phyloP scores from a whole-genome alignment of 2,888 invertebrate genomes.

The Argyresthia albistria region DNA sequence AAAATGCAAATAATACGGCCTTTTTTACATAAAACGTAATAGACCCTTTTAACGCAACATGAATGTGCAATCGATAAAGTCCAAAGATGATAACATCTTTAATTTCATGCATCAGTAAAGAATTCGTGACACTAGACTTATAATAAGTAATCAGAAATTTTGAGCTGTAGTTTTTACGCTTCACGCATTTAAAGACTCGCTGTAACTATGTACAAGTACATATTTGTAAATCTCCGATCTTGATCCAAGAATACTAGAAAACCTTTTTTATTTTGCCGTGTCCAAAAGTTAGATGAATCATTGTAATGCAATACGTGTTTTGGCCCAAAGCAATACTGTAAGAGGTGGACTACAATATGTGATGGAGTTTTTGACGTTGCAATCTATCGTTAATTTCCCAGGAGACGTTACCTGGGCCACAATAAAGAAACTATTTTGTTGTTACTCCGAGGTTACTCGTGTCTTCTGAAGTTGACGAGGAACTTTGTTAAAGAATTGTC shows the following conservation, averaged over 20 bases:
- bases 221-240: too few species aligned
- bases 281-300: constrained; percentile 8
- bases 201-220: too few species aligned
- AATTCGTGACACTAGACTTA: not conserved
- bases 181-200: too few species aligned
- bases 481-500: too few species aligned
- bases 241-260: not conserved
- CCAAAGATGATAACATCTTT: not conserved
- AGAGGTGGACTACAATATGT: constrained; percentile 51
- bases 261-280: not conserved
- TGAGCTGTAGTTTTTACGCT: too few species aligned
- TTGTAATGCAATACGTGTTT: constrained; percentile 36
- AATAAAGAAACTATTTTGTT: constrained; percentile 62
- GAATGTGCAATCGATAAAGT: constrained; percentile 53
- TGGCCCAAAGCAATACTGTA: constrained; percentile 32
- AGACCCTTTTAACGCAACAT: constrained; percentile 67
- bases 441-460: constrained; percentile 23
- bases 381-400: constrained; percentile 65
- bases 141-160: not conserved
- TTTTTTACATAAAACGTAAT: constrained; percentile 59
- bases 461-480: too few species aligned
- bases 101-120: not conserved
- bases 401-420: constrained; percentile 49
- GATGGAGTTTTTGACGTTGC: constrained; percentile 62
- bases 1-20: constrained; percentile 67